Base-by-base conservation (phyloP, 2,113 vertebrate genomes). In the Fregetta grallaria region DNA sequence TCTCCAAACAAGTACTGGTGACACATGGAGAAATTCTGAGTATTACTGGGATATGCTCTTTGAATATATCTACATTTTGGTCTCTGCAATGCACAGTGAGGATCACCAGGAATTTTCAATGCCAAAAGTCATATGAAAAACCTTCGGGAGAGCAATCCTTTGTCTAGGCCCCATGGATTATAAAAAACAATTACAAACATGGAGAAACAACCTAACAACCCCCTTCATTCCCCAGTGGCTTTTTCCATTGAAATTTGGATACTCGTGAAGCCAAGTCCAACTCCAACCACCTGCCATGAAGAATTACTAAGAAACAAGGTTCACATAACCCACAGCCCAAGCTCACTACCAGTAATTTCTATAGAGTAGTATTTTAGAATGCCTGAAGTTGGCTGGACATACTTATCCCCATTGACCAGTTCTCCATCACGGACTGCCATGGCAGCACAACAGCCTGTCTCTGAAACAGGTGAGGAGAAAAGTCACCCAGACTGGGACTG, bases 71-170 rank as follows among this genome's bases (percentile, higher is more conserved):
- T 45, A 9, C 29, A 16, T 29, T 92, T 65, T 75, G 47, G 80
- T 91, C 66, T 94, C 86, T 79, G 85, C 68, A 75, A 52, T 9
- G 44, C 42, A 74, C 27, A 66, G 20, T 44, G 55, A 92, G 78
- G 56, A 76, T 88, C 53, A 88, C 42, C 32, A 71, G 81, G 89
- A 96, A 94, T 90, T 94, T 91, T 83, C 50, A 97, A 92, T 91
- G 94, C 92, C 94, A 94, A 86, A 95, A 94, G 88, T 84, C 76
- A 40, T 14, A 56, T 5, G 25, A 86, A 92, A 74, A 53, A 20
- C 30, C 53, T 86, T 42, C 1, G 4, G 61, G 26, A 90, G 42
- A 29, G 67, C 22, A 87, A 34, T 8, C n/a, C 20, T 22, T 83
- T 3, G 1, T 49, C 71, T 63, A 36, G 44, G 63, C 40, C 34